Evolutionary conservation across 2,113 vertebrate species (phyloP).

Genomic region (Hippocampus guttulatus): DNA sequence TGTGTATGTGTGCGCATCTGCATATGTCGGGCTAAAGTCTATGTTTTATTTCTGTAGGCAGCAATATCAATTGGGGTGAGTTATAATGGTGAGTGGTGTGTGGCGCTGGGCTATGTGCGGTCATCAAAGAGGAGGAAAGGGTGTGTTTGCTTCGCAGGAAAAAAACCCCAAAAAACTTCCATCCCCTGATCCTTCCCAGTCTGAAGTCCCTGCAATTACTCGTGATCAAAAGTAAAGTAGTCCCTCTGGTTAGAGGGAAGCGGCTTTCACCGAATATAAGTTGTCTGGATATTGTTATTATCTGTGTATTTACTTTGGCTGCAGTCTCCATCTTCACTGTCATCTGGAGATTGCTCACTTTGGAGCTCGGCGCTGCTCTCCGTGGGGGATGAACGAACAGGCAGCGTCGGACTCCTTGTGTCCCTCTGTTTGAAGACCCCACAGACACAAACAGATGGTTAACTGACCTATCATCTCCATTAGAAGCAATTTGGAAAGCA

Average conservation of each 20-base stretch:
- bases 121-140: slow-evolving; percentile 45
- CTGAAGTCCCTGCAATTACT: slow-evolving; percentile 51
- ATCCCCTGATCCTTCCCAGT: slow-evolving; percentile 44
- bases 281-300: slow-evolving; percentile 12
- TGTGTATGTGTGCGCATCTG: not conserved
- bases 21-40: not conserved
- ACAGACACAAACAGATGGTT: not conserved
- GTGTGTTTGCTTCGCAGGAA: slow-evolving; percentile 26
- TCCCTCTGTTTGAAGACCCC: slow-evolving; percentile 63
- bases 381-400: slow-evolving; percentile 72
- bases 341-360: slow-evolving; percentile 53
- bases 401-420: slow-evolving; percentile 79
- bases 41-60: not conserved
- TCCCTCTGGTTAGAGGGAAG: slow-evolving; percentile 31
- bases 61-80: slow-evolving; percentile 35
- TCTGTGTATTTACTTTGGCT: slow-evolving; percentile 74
- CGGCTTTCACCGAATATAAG: slow-evolving; percentile 39
- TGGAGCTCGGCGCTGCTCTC: slow-evolving; percentile 53
- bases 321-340: slow-evolving; percentile 61
- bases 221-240: slow-evolving; percentile 55
- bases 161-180: not conserved
- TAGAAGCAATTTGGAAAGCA: not conserved
- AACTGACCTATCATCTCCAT: not conserved
- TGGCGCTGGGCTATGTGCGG: slow-evolving; percentile 50
- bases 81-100: slow-evolving; percentile 36